Evolutionary conservation across 1,140 invertebrate species (phyloP).

Genomic region (Drosophila malerkotliana): DNA sequence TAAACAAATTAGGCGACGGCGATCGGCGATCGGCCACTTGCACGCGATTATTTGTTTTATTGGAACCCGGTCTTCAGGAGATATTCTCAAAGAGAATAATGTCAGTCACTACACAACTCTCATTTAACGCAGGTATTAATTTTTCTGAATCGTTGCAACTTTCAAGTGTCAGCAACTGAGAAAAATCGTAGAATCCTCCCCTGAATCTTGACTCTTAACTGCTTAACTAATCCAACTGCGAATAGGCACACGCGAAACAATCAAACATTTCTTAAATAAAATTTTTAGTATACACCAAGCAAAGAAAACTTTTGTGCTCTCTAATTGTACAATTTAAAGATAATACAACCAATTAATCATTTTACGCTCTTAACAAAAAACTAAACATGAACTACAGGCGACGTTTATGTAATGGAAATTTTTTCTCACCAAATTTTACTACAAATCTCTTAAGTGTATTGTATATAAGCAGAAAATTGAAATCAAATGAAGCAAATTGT

Average conservation of each 20-base stretch:
- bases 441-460: conserved; percentile 80
- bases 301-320: conserved; percentile 76
- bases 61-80: conserved; percentile 54
- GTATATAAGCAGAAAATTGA: conserved; percentile 59
- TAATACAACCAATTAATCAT: conserved; percentile 74
- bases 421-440: conserved; percentile 82
- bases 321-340: conserved; percentile 79
- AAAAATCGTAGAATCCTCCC: conserved; percentile 39
- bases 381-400: conserved; percentile 38
- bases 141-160: conserved; percentile 27
- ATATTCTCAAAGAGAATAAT: conserved; percentile 25
- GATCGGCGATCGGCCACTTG: conserved; percentile 17
- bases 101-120: conserved; percentile 21
- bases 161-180: neutral
- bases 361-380: conserved; percentile 69
- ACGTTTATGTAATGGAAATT: conserved; percentile 71
- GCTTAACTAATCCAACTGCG: conserved; percentile 56
- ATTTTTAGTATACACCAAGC: conserved; percentile 77
- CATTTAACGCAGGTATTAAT: conserved; percentile 5
- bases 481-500: conserved; percentile 51
- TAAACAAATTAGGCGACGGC: conserved; percentile 18
- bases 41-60: conserved; percentile 43
- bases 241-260: conserved; percentile 73
- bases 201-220: conserved; percentile 55
- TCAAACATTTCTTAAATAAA: conserved; percentile 74